These are phyloP conservation scores for Rhincodon typus DNA, from an alignment of 2,797 vertebrate species.

Conservation along the genomic window DNA sequence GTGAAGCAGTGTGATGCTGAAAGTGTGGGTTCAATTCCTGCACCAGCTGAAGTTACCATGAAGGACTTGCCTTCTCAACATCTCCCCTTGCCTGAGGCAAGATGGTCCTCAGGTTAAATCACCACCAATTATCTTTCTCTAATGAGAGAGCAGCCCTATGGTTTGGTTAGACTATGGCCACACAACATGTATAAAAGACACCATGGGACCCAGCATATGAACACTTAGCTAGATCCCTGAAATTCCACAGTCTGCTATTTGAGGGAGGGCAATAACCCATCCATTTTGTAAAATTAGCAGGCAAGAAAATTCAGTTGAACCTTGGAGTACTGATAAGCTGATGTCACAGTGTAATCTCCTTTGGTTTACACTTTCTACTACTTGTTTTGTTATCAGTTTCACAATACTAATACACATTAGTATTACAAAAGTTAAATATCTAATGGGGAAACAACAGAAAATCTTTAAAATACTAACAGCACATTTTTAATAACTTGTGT, in stretches of 20 bases:
- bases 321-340: not conserved
- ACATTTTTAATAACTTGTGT: not conserved
- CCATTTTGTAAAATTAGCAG: not conserved
- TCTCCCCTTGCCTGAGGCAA: too few species aligned
- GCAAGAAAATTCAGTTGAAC: not conserved
- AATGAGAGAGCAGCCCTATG: too few species aligned
- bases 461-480: not conserved
- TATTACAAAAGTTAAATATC: not conserved
- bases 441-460: not conserved
- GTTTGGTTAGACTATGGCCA: too few species aligned
- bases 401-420: not conserved
- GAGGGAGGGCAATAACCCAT: not conserved
- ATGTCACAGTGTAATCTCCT: not conserved
- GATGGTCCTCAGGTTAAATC: too few species aligned
- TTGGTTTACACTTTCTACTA: not conserved
- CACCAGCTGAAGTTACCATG: too few species aligned
- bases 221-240: not conserved
- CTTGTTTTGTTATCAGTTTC: not conserved
- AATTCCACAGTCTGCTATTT: not conserved
- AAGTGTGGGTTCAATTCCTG: too few species aligned
- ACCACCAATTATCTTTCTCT: too few species aligned
- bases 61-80: too few species aligned
- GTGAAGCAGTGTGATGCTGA: too few species aligned
- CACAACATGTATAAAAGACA: not conserved
- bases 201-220: not conserved